Percentiles rank a stretch among this genome's conserved stretches.
Conservation (phyloP, 1,140 invertebrate species). For the Phymorhynchus buccinoides region DNA sequence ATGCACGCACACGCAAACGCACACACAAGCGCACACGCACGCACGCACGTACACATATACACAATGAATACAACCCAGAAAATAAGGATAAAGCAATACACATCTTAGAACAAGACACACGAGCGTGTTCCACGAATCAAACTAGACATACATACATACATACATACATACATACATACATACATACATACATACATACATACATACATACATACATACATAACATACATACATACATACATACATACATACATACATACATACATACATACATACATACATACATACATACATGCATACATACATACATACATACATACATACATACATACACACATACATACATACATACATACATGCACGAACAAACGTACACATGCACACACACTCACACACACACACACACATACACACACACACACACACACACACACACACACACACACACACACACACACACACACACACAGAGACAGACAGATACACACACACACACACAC, state of each 20-base stretch:
- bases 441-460: constrained; percentile 19
- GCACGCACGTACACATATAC: too few species aligned
- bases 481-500: background rate
- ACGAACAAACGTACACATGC: background rate
- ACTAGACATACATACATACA: too few species aligned
- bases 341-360: background rate
- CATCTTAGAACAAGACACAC: too few species aligned
- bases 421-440: constrained; percentile 16
- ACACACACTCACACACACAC: background rate
- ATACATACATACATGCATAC: background rate
- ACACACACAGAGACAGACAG: background rate
- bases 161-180: too few species aligned
- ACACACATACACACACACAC: constrained; percentile 28
- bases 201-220: too few species aligned
- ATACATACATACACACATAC: background rate
- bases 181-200: too few species aligned
- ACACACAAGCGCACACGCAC: too few species aligned
- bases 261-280: background rate
- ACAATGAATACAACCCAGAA: too few species aligned
- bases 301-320: constrained; percentile 22
- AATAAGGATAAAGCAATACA: too few species aligned
- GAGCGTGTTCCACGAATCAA: too few species aligned
- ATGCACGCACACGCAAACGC: too few species aligned
- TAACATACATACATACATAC: too few species aligned
- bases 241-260: background rate